Evolutionary conservation across 2,888 invertebrate species (phyloP), one percentile per base, ranked within the genome.

Genomic region (Smittia sp.): DNA sequence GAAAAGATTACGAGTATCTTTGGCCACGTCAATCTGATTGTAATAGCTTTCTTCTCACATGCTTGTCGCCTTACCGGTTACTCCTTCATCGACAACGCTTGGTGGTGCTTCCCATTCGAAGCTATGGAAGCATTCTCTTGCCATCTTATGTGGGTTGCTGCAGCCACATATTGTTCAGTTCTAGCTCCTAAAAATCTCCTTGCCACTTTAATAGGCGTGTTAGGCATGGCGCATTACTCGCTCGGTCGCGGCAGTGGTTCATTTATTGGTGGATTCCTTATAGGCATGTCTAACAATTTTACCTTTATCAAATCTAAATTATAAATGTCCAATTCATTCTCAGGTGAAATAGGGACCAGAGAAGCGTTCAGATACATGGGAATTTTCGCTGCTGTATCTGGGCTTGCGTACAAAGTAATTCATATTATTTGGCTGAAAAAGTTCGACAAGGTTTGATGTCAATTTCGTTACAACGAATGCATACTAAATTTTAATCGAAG

Each of bases 81-180:
- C 82, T 93, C 93, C 15, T 89, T 91, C 79, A 93, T 93, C 77
- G 90, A 90, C 32, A 90, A 89, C 79, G 91, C 93, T 4, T 93
- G 92, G 92, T 92, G 92, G 92, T 92, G 92, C 79, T 92, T 93
- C 77, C 93, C 93, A 0, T 93, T 93, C 78, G 93, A 93, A 82
- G 91, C 92, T 0, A 88, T 93, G 87, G 93, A 93, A 81, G 90
- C 93, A 0, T 82, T 93, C 15, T 92, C 93, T 0, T 92, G 92
- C 24, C 93, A 93, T 79, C 83, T 95, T 76, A 92, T 94, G 92
- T 94, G 93, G 91, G 93, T 94, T 18, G 92, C 95, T 39, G 93
- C 93, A 0, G 92, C 94, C 4, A 93, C 93, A 0, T 94, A 94
- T 80, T 93, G 93, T 78, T 90, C 92, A 13, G 86, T 91, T 80